Base-by-base conservation (phyloP, 1,140 invertebrate genomes). In the Thrips palmi region DNA sequence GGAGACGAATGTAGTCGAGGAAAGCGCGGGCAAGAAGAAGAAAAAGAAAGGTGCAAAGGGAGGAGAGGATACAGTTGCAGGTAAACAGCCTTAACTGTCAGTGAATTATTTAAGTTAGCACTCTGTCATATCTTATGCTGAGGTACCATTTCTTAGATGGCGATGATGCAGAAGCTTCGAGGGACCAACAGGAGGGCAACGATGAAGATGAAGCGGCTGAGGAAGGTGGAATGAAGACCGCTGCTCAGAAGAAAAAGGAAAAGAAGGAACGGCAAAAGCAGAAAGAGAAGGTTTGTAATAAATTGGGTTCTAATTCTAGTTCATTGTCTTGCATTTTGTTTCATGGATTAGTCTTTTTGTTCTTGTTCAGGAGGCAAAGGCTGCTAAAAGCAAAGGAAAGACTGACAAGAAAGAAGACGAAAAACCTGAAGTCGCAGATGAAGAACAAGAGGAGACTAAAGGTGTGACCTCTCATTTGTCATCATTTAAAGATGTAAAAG, bases 201-300 rank as follows among this genome's bases (percentile, higher is more conserved):
- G 63, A 63, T 34, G 55, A 48, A 41, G 67, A 68, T 31, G 64
- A 62, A 42, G 69, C 70, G 23, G 68, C 65, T 39, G 58, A 52
- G 41, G 66, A 62, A 38, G 48, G 60, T 20, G 77, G 75, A 8
- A 68, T 85, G 15, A 86, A 85, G 59, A 73, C 77, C 17, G 77
- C 81, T 14, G 79, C 81, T 11, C 78, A 82, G 50, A 85, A 85
- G 54, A 84, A 82, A 46, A 84, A 83, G 51, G 80, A 85, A 47
- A 86, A 86, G 46, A 84, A 84, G 52, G 80, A 86, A 57, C 65
- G 77, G 23, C 76, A 85, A 49, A 86, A 81, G 47, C 63, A 67
- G 34, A 82, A 86, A 52, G 51, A 53, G 53, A 7, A 54, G 50
- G 41, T 52, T 37, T 44, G n/a, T n/a, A n/a, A n/a, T n/a, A n/a